Evolutionary conservation across 2,113 vertebrate species (phyloP).

Genomic region (Melanotaenia duboulayi): DNA sequence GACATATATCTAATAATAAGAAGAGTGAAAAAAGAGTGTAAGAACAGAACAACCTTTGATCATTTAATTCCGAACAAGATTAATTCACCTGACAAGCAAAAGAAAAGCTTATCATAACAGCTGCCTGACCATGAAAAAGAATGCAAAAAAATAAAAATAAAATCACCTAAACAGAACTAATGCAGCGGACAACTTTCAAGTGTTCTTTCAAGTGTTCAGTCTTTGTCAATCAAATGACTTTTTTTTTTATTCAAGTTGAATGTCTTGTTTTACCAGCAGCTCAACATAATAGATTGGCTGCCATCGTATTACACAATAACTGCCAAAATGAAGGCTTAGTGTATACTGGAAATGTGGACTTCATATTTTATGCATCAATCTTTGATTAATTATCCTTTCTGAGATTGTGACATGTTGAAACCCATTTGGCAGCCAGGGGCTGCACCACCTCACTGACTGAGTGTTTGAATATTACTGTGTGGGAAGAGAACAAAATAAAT

Average conservation of each 20-base stretch:
- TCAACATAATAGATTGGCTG: slow-evolving; percentile 52
- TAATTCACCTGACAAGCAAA: neutral
- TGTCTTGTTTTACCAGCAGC: slow-evolving; percentile 64
- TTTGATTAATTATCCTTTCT: slow-evolving; percentile 75
- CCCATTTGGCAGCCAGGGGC: slow-evolving; percentile 53
- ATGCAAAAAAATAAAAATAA: neutral
- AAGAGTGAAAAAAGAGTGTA: neutral
- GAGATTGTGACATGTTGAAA: slow-evolving; percentile 58
- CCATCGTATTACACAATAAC: slow-evolving; percentile 57
- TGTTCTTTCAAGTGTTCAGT: neutral
- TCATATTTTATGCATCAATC: slow-evolving; percentile 73
- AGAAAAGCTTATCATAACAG: neutral
- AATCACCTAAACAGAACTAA: neutral
- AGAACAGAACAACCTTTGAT: slow-evolving; percentile 11
- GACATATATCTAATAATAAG: slow-evolving; percentile 8
- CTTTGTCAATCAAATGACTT: slow-evolving; percentile 23
- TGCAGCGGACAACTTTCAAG: slow-evolving; percentile 10
- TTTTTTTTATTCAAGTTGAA: slow-evolving; percentile 50
- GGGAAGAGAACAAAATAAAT: slow-evolving; percentile 49
- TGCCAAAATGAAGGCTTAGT: slow-evolving; percentile 50
- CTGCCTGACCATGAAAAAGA: slow-evolving; percentile 8
- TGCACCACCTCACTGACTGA: neutral
- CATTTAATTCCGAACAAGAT: neutral
- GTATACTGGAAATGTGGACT: slow-evolving; percentile 58
- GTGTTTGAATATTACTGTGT: slow-evolving; percentile 18